Base-by-base conservation (phyloP, 2,113 vertebrate species). In the Callipepla californica region DNA sequence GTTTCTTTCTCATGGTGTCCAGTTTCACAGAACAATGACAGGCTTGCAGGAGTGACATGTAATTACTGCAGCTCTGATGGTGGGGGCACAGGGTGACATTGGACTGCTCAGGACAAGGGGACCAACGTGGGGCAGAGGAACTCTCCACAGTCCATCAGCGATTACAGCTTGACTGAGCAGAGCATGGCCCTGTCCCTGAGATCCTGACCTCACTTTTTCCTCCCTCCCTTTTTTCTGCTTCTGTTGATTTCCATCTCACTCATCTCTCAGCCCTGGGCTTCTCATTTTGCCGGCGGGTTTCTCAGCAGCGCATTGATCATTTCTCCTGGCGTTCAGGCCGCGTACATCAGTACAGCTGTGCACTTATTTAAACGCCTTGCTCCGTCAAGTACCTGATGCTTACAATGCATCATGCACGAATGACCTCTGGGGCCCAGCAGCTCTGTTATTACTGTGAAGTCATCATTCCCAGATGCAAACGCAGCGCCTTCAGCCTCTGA, bases 141-240 rank as follows among this genome's bases (percentile, higher is more conserved):
- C 48, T 19, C 53, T 14, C 72, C 68, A 13, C 73, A 57, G 44
- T 19, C 45, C 19, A 50, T 7, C 47, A 14, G 36, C 11, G 91
- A 80, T 83, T 47, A 69, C 26, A 84, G 55, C 32, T 91, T 74
- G 26, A 42, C 55, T 76, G 59, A 77, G 68, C 65, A 80, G 73
- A 94, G 67, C 30, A 36, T 57, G 72, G 87, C 9, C 72, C 76
- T 8, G 67, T 90, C 84, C 62, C 88, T 10, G 26, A 81, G 72
- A 79, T 82, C 62, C 51, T 77, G 68, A 47, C 86, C 77, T 86
- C 84, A n/a, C 53, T 30, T 73, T 83, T 36, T 55, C 91, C 85
- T 50, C 45, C 67, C 72, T 67, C 75, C n/a, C 15, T 67, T 94
- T 91, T 88, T 47, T 61, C 73, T 73, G 2, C 73, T 91, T 42